Evolutionary conservation across 2,888 invertebrate species (phyloP).

Genomic region (Noctuana brunneofusca): DNA sequence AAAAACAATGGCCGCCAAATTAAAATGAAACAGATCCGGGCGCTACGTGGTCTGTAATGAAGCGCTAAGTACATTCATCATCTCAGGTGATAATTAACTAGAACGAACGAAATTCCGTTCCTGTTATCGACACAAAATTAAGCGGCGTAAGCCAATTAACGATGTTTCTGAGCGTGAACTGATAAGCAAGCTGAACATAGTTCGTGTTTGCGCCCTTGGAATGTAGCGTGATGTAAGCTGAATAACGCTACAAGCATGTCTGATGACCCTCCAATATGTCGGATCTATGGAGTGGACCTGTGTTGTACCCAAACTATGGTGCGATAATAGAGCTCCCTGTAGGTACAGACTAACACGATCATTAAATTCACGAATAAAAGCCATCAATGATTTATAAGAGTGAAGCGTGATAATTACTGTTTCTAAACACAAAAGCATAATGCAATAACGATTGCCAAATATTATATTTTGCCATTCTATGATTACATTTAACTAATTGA

Average conservation of each 20-base stretch:
- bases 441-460: slow-evolving; percentile 28
- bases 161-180: slow-evolving; percentile 37
- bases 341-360: slow-evolving; percentile 3
- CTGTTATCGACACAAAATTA: slow-evolving; percentile 55
- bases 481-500: slow-evolving; percentile 17
- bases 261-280: slow-evolving; percentile 62
- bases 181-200: slow-evolving; percentile 43
- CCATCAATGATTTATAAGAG: background rate
- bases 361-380: background rate
- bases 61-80: slow-evolving; percentile 68
- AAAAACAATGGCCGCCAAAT: slow-evolving; percentile 47
- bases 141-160: slow-evolving; percentile 56
- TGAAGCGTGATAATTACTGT: slow-evolving; percentile 4
- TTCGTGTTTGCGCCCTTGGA: slow-evolving; percentile 41
- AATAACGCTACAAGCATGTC: slow-evolving; percentile 60
- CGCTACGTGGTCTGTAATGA: slow-evolving; percentile 58
- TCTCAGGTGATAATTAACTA: slow-evolving; percentile 64
- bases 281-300: slow-evolving; percentile 60
- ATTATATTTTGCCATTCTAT: slow-evolving; percentile 15
- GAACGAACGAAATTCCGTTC: slow-evolving; percentile 53
- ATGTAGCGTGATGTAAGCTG: slow-evolving; percentile 46
- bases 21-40: slow-evolving; percentile 55
- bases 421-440: slow-evolving; percentile 4
- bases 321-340: slow-evolving; percentile 29
- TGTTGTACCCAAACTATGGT: slow-evolving; percentile 38